phyloP scores from a whole-genome alignment of 2,113 vertebrate genomes.

The Entelurus aequoreus region DNA sequence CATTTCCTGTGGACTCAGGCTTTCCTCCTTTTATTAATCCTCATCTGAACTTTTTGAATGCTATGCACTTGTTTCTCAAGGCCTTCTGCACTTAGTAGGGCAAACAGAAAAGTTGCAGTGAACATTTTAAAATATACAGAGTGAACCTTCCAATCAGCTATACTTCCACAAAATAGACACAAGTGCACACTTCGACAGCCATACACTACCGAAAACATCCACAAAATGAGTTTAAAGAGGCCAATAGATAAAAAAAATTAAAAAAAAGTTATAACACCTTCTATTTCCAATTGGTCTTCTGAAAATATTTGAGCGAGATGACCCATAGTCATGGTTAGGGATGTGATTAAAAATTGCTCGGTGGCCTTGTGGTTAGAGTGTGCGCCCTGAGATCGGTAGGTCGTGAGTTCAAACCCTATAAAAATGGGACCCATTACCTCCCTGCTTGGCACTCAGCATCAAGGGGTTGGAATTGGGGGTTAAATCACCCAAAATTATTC shows the following conservation, averaged over 20 bases:
- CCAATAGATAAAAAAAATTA: constrained; percentile 43
- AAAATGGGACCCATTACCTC: no score
- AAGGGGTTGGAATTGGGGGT: no score
- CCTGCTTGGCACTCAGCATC: no score
- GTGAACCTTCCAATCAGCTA: constrained; percentile 13
- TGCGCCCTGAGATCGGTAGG: no score
- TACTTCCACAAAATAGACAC: constrained; percentile 16
- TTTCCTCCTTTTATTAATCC: constrained; percentile 22
- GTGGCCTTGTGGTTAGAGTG: no score
- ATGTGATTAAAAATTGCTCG: no score
- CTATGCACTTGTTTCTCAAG: constrained; percentile 41
- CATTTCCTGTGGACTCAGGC: constrained; percentile 6
- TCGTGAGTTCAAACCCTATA: no score
- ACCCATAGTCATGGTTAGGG: no score
- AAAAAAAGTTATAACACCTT: not conserved
- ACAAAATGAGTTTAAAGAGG: constrained; percentile 44
- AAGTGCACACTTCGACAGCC: constrained; percentile 33
- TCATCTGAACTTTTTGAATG: constrained; percentile 16
- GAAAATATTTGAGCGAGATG: no score
- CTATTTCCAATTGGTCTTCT: no score
- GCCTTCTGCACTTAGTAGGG: constrained; percentile 34
- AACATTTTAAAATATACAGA: constrained; percentile 38
- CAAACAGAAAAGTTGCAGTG: constrained; percentile 48
- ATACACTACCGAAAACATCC: constrained; percentile 47
- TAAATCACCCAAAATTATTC: no score